Evolutionary conservation across 2,113 vertebrate species (phyloP).

Genomic region (Smithornis capensis): DNA sequence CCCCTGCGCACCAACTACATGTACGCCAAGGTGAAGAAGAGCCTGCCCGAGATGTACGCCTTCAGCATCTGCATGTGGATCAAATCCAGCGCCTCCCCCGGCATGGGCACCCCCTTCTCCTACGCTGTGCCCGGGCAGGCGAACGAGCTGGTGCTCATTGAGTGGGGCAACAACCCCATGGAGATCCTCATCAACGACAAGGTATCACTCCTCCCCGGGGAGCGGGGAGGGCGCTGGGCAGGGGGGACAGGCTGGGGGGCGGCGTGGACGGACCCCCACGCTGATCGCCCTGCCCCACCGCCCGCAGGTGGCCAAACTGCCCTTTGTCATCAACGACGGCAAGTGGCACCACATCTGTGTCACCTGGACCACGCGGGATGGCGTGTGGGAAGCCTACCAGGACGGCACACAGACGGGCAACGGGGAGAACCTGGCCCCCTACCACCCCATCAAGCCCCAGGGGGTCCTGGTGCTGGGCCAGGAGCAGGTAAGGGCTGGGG

Average conservation of each 20-base stretch:
- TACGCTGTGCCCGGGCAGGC: conserved; percentile 92
- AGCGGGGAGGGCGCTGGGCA: rapidly evolving
- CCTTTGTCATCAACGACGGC: conserved; percentile 92
- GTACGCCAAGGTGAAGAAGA: conserved; percentile 95
- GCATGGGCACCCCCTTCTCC: conserved; percentile 94
- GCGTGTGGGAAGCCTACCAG: conserved; percentile 97
- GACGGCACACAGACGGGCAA: conserved; percentile 87
- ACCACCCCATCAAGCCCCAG: conserved; percentile 94
- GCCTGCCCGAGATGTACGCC: conserved; percentile 95
- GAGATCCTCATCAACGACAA: conserved; percentile 97
- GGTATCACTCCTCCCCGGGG: conserved; percentile 70
- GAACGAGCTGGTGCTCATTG: conserved; percentile 95
- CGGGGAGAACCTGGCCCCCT: conserved; percentile 94
- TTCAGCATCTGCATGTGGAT: conserved; percentile 97
- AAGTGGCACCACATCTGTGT: conserved; percentile 98
- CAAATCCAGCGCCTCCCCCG: conserved; percentile 90
- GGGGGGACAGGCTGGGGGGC: rapidly evolving
- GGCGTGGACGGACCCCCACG: rapidly evolving
- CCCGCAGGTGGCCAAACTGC: conserved; percentile 90
- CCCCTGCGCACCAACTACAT: conserved; percentile 97
- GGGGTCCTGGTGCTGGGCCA: conserved; percentile 95
- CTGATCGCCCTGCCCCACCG: not conserved
- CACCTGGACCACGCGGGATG: conserved; percentile 95
- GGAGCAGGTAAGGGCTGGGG: conserved; percentile 82
- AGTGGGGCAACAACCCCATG: conserved; percentile 98